Evolutionary conservation across 2,797 vertebrate genomes (phyloP), one percentile per base, ranked within the genome.

Genomic region (Aphelocoma californica): DNA sequence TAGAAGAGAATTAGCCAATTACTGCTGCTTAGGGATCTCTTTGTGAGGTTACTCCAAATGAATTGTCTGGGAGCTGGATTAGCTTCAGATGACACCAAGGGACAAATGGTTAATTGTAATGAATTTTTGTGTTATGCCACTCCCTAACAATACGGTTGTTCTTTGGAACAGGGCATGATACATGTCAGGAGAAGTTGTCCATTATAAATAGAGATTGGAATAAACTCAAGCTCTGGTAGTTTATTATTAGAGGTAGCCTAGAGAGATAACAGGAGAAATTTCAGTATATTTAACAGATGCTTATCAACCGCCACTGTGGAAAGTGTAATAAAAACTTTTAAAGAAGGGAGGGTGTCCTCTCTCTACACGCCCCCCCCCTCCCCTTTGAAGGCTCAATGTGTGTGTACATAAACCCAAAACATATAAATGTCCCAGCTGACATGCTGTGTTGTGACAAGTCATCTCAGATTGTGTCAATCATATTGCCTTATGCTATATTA

Each of bases 401-500:
- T 86, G n/a, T 40, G 14, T 78, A 86, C 34, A 51, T 53, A 91
- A 91, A 80, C 57, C 84, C 85, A 82, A 94, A 94, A 69, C 87
- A 92, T 91, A 93, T 88, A 97, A 75, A 94, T 78, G 93, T 97
- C 91, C 92, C 91, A 62, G 85, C 10, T 97, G 97, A 97, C 19
- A 23, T 94, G 89, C 86, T 96, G 74, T 96, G 92, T 97, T 97
- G 94, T 97, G 97, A 98, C 98, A 98, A 97, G 97, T 81, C 96
- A 96, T 96, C 88, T 96, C 94, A 82, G 91, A 97, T 95, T 95
- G 93, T 96, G 97, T 98, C 98, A 98, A 96, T 98, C 97, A 97
- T 91, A 57, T 58, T 89, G 74, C 93, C 81, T 97, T 90, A 88
- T 97, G 97, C 96, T 98, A 88, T 91, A 96, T 90, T 96, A 97